Conservation (phyloP, 2,797 vertebrate species). For the Poeciliopsis gracilis region DNA sequence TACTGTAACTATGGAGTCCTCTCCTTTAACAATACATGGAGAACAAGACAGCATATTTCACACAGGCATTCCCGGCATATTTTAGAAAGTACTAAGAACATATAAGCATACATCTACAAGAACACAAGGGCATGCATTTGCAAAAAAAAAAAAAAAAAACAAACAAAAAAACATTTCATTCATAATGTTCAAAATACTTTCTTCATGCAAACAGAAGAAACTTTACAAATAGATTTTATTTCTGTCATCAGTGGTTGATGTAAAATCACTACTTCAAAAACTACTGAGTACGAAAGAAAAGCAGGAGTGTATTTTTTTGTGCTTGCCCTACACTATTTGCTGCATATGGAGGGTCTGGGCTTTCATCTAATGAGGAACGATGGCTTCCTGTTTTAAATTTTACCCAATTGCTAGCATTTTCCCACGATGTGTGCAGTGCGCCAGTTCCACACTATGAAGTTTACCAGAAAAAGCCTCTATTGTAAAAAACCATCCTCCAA, state of each 20-base stretch:
- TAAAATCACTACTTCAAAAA: background rate
- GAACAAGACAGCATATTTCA: background rate
- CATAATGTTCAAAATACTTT: constrained; percentile 20
- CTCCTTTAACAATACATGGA: background rate
- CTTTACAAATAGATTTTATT: background rate
- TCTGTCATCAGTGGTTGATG: background rate
- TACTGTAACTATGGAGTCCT: background rate
- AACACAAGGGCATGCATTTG: constrained; percentile 45
- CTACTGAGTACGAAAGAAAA: background rate
- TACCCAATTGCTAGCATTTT: too few relatives aligned
- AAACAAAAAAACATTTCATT: constrained; percentile 38
- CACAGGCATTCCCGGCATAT: constrained; percentile 9
- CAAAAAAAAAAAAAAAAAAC: constrained; percentile 42
- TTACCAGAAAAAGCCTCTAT: too few relatives aligned
- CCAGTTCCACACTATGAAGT: too few relatives aligned
- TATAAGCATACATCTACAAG: background rate
- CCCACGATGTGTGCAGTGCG: too few relatives aligned
- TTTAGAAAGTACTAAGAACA: constrained; percentile 2
- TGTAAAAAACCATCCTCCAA: too few relatives aligned
- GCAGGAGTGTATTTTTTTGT: background rate
- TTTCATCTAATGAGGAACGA: too few relatives aligned
- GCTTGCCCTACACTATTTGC: too few relatives aligned
- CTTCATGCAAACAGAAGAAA: constrained; percentile 25
- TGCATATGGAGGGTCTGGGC: too few relatives aligned
- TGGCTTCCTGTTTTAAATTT: too few relatives aligned